phyloP scores from a whole-genome alignment of 2,113 vertebrate genomes.

The Mobula birostris region DNA sequence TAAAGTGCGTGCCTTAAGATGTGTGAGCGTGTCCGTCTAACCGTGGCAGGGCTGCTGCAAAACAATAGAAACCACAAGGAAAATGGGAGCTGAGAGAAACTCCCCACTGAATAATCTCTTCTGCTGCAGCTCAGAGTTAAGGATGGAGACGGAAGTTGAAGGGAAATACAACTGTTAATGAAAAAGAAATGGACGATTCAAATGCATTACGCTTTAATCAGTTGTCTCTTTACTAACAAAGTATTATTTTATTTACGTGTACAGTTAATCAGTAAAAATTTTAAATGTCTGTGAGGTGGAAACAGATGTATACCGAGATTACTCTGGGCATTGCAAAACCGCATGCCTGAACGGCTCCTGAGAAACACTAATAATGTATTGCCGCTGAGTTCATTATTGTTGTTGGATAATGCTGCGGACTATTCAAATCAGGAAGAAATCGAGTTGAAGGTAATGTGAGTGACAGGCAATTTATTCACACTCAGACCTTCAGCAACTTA shows the following conservation, averaged over 20 bases:
- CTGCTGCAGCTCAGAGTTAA: not conserved
- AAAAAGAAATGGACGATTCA: not conserved
- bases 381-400: not conserved
- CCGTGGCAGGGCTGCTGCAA: not conserved
- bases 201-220: not conserved
- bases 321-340: not conserved
- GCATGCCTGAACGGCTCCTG: not conserved
- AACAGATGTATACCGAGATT: not conserved
- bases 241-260: not conserved
- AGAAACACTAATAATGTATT: not conserved
- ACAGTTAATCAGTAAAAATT: not conserved
- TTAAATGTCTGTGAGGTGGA: not conserved
- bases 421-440: not conserved
- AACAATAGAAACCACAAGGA: not conserved
- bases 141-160: not conserved
- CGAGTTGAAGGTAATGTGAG: not conserved
- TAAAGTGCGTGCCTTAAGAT: not conserved
- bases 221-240: not conserved
- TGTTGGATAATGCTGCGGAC: not conserved
- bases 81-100: not conserved
- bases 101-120: conserved; percentile 2
- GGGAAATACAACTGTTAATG: not conserved
- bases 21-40: not conserved
- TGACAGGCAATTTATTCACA: conserved; percentile 9
- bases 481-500: not conserved